A percentile compares a stretch with the other conserved stretches of the same genome.
These are phyloP conservation scores for Coregonus clupeaformis DNA, from an alignment of 2,113 vertebrate species.

Conservation along the genomic window DNA sequence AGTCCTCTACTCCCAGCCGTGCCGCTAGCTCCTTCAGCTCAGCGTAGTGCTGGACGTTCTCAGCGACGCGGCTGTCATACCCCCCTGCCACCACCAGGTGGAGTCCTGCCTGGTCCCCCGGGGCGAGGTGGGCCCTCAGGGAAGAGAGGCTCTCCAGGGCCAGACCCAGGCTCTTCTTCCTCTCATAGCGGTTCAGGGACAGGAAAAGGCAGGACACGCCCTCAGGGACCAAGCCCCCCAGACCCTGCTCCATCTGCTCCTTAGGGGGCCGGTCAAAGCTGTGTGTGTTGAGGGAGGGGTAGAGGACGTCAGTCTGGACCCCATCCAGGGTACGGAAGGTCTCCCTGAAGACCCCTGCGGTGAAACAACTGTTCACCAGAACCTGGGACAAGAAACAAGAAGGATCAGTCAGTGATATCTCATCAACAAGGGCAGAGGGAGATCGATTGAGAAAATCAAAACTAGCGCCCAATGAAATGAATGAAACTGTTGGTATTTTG, in stretches of 20 bases:
- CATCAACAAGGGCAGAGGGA: no score
- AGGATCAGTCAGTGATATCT: slow-evolving; percentile 2
- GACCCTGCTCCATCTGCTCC: slow-evolving; percentile 54
- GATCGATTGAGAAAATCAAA: no score
- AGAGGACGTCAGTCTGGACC: slow-evolving; percentile 84
- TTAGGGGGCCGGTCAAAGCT: slow-evolving; percentile 76
- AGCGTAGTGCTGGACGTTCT: slow-evolving; percentile 88
- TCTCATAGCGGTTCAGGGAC: slow-evolving; percentile 95
- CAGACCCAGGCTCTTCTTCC: slow-evolving; percentile 90
- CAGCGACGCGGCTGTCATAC: slow-evolving; percentile 87
- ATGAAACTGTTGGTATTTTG: no score
- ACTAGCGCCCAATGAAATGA: no score
- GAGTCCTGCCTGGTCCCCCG: slow-evolving; percentile 73
- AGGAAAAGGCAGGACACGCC: slow-evolving; percentile 84
- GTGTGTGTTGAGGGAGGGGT: slow-evolving; percentile 87
- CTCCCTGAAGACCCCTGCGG: slow-evolving; percentile 85
- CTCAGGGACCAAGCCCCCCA: slow-evolving; percentile 76
- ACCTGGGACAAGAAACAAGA: slow-evolving; percentile 66
- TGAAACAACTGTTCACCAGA: slow-evolving; percentile 93
- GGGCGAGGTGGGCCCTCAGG: slow-evolving; percentile 72
- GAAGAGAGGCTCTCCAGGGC: slow-evolving; percentile 80
- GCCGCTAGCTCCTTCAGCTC: slow-evolving; percentile 79
- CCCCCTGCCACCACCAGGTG: slow-evolving; percentile 93
- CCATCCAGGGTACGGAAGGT: slow-evolving; percentile 83
- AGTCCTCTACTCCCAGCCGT: slow-evolving; percentile 70